Evolutionary conservation across 2,888 invertebrate genomes (phyloP).

Genomic region (Caenorhabditis sulstoni): DNA sequence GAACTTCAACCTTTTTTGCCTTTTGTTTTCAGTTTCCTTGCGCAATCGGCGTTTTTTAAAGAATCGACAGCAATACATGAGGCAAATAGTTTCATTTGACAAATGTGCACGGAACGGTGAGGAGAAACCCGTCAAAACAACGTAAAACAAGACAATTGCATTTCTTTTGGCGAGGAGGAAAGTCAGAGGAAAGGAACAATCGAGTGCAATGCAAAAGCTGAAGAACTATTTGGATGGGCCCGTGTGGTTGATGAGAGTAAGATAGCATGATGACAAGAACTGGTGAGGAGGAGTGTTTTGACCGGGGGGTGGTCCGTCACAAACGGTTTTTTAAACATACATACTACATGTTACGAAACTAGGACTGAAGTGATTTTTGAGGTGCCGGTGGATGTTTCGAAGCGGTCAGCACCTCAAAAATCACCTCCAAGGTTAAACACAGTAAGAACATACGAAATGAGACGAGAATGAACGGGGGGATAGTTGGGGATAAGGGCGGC

Average conservation of each 20-base stretch:
- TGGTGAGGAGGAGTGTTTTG: neutral
- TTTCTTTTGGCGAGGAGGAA: neutral
- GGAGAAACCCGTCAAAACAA: conserved; percentile 23
- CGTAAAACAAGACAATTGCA: conserved; percentile 24
- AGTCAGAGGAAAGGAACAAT: neutral
- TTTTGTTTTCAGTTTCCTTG: neutral
- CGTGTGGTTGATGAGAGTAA: neutral
- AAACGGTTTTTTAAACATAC: conserved; percentile 15
- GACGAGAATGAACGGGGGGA: neutral
- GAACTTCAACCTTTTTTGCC: neutral
- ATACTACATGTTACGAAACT: conserved; percentile 20
- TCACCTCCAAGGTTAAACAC: conserved; percentile 3
- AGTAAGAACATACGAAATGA: conserved; percentile 1
- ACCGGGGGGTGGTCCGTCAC: neutral
- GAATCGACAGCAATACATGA: too few relatives aligned
- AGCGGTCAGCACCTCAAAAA: neutral
- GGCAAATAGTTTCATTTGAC: conserved; percentile 1
- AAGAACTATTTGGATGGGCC: neutral
- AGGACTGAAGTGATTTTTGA: neutral
- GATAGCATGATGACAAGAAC: conserved; percentile 17
- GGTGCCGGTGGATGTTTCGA: neutral
- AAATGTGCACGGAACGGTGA: conserved; percentile 4
- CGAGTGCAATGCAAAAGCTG: neutral
- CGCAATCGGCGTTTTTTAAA: neutral
- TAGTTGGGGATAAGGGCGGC: neutral